Base-by-base conservation (phyloP, 1,140 invertebrate genomes). In the Camponotus floridanus region DNA sequence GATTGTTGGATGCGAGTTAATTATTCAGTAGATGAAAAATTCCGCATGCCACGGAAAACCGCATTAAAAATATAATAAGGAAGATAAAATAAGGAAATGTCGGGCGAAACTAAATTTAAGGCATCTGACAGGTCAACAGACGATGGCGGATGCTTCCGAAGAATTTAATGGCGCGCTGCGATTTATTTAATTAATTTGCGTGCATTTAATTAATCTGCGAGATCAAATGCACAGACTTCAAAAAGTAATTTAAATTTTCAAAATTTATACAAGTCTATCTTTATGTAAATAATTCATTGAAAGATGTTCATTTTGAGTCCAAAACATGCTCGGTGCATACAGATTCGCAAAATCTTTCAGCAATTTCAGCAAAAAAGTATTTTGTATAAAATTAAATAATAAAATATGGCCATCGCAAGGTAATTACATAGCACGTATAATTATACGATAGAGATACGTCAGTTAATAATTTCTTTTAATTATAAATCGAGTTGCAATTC, bases 171-270 rank as follows among this genome's bases (percentile, higher is more conserved):
- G 4, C 33, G n/a, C 51, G 33, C 0, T 71, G 6, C 21, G 9
- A 31, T 73, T 59, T 57, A 42, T 73, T 73, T 45, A 70, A 80
- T 59, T 71, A 61, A 73, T 81, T 73, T 8, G 5, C 15, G n/a
- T 13, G 15, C 31, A 70, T n/a, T n/a, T n/a, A n/a, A n/a, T n/a
- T n/a, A 70, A 4, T 57, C 9, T 31, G 36, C 8, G n/a, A 15
- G 31, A 2, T 64, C 1, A 33, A 18, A 42, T 18, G 15, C 8
- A 26, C 18, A 48, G 45, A 51, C 26, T 78, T 76, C 2, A 26
- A 64, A 45, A 4, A 51, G n/a, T 42, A 45, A 31, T 64, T 9
- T 11, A 39, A 13, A 21, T 68, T 39, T 2, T 55, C 13, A 13
- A 18, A 57, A 59, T 18, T 59, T 7, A 15, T 51, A 51, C 18